Base-by-base conservation (phyloP, 1,140 invertebrate species). In the Solenopsis fugax region DNA sequence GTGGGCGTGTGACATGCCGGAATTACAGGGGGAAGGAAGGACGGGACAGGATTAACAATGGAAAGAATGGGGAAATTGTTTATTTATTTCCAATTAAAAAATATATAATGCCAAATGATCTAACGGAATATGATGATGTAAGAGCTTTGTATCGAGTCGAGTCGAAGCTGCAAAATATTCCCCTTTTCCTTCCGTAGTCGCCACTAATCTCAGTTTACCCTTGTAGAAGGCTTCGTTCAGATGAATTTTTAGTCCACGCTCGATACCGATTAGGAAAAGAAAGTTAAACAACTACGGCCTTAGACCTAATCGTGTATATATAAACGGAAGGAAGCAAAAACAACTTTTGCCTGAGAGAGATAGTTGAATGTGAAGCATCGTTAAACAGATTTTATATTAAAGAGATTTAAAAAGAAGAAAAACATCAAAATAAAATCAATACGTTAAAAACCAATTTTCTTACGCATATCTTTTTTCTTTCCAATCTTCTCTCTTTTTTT, bases 381-480 rank as follows among this genome's bases (percentile, higher is more conserved):
- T 94, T 95, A 93, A 93, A 94, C 91, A 95, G 95, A 94, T 95
- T 95, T 95, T 95, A 95, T 95, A 95, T 95, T 92, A 89, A 94
- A 95, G 94, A 95, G 92, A 94, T 95, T 94, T 94, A 94, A 94
- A 91, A 93, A 94, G 24, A 69, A 45, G 48, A 91, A 91, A 94
- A 94, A 92, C 93, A 95, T 95, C 94, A 95, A 94, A 95, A 95
- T 95, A 95, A 95, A 94, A 84, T 92, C 81, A 93, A 95, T 94
- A 93, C 93, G 93, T 94, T 94, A 94, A 95, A 95, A 94, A 92
- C 91, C 92, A 82, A 76, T 48, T 62, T 71, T 85, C 13, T 67
- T 73, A n/a, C 52, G 50, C 4, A 58, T 60, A 0, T 41, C 41
- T 86, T 69, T 69, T 72, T 80, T 75, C 6, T 80, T 69, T 76